Evolutionary conservation across 2,888 invertebrate species (phyloP).

Genomic region (Scaptomyza flava): DNA sequence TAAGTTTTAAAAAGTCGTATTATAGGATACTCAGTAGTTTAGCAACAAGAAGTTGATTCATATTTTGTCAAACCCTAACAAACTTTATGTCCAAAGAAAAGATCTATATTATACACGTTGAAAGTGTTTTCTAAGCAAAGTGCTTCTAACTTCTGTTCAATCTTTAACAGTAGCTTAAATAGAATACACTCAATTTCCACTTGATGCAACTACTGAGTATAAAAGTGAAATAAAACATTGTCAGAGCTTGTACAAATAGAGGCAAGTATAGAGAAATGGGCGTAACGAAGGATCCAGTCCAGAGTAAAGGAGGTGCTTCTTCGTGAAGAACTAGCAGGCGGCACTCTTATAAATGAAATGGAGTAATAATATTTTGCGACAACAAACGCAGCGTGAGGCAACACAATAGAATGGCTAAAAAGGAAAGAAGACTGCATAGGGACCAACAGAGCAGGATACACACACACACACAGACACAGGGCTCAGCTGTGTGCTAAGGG

Average conservation of each 20-base stretch:
- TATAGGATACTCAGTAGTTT: slow-evolving; percentile 20
- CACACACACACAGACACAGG: background rate
- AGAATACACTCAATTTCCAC: slow-evolving; percentile 1
- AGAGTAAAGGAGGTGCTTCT: background rate
- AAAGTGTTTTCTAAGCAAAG: background rate
- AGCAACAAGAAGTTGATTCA: too few species aligned
- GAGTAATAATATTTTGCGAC: slow-evolving; percentile 82
- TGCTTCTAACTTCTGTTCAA: background rate
- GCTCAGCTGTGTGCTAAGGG: slow-evolving; percentile 51
- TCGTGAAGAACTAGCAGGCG: slow-evolving; percentile 23
- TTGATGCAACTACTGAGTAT: slow-evolving; percentile 17
- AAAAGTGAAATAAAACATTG: slow-evolving; percentile 38
- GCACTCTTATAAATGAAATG: slow-evolving; percentile 81
- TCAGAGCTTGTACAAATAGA: slow-evolving; percentile 45
- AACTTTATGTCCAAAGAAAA: background rate
- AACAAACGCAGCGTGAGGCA: slow-evolving; percentile 56
- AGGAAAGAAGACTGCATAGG: slow-evolving; percentile 47
- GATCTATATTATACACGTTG: background rate
- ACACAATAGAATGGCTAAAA: slow-evolving; percentile 41
- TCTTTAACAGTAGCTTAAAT: background rate
- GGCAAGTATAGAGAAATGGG: slow-evolving; percentile 10
- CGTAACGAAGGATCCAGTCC: slow-evolving; percentile 6
- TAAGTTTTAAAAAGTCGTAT: background rate
- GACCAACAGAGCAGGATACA: slow-evolving; percentile 8
- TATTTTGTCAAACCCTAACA: background rate